Evolutionary conservation across 2,797 vertebrate genomes (phyloP).

Genomic region (Micromesistius poutassou): DNA sequence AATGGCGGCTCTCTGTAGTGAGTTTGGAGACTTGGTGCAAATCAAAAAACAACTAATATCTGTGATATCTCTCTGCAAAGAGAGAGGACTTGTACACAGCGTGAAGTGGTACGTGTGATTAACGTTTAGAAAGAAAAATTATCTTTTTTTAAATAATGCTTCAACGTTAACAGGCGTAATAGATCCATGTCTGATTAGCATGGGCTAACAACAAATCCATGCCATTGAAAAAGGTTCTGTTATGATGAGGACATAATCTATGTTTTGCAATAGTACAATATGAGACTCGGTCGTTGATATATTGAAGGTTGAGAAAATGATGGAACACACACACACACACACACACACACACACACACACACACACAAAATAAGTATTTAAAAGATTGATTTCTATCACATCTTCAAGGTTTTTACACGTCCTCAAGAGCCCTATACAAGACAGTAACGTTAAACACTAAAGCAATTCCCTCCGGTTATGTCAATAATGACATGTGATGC

Average conservation of each 20-base stretch:
- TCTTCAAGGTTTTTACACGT: not conserved
- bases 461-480: not conserved
- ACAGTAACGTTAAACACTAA: not conserved
- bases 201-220: not conserved
- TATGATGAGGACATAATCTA: not conserved
- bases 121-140: not conserved
- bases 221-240: not conserved
- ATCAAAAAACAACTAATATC: slow-evolving; percentile 92
- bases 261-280: not conserved
- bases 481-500: not conserved
- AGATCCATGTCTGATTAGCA: not conserved
- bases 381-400: too few relatives aligned
- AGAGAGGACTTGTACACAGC: slow-evolving; percentile 90
- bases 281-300: not conserved
- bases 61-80: slow-evolving; percentile 86
- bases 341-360: not conserved
- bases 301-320: not conserved
- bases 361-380: too few relatives aligned
- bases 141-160: not conserved
- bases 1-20: slow-evolving; percentile 69
- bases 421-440: not conserved
- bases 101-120: slow-evolving; percentile 82
- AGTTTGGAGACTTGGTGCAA: slow-evolving; percentile 85
- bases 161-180: not conserved
- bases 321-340: not conserved